Conservation (phyloP, 2,797 vertebrate genomes). For the Intellagama lesueurii region DNA sequence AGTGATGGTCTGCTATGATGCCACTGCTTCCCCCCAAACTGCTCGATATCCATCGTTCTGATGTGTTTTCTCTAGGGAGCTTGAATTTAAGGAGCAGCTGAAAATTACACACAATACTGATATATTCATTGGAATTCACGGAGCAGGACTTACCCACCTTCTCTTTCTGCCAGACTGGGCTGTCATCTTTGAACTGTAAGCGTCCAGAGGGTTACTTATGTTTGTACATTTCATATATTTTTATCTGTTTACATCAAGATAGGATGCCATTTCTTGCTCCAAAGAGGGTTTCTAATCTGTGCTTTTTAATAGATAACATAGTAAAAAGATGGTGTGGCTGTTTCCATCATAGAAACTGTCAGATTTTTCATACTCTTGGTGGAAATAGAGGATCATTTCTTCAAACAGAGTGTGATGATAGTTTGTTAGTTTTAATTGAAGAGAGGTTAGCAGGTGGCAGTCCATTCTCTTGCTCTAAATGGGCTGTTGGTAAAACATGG, state of each 20-base stretch:
- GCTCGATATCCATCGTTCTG: constrained; percentile 7
- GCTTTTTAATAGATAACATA: not conserved
- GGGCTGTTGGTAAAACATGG: not conserved
- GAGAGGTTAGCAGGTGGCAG: not conserved
- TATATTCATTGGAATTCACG: constrained; percentile 97
- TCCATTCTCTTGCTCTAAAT: not conserved
- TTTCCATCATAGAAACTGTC: not conserved
- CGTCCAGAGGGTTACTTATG: constrained; percentile 40
- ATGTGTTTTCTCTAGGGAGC: constrained; percentile 80
- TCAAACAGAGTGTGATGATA: not conserved
- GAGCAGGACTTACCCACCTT: constrained; percentile 95
- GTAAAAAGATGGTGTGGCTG: not conserved
- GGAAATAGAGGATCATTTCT: not conserved
- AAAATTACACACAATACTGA: constrained; percentile 95
- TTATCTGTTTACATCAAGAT: not conserved
- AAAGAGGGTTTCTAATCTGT: not conserved
- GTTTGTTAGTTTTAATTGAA: not conserved
- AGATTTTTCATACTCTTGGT: not conserved
- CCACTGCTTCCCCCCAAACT: not conserved
- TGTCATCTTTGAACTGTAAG: constrained; percentile 95
- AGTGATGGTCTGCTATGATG: not conserved
- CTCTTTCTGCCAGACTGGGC: constrained; percentile 99
- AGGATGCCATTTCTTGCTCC: not conserved
- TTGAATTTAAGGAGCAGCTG: constrained; percentile 91
- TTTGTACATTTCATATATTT: not conserved